Evolutionary conservation across 2,113 vertebrate genomes (phyloP).

Genomic region (Saguinus midas): DNA sequence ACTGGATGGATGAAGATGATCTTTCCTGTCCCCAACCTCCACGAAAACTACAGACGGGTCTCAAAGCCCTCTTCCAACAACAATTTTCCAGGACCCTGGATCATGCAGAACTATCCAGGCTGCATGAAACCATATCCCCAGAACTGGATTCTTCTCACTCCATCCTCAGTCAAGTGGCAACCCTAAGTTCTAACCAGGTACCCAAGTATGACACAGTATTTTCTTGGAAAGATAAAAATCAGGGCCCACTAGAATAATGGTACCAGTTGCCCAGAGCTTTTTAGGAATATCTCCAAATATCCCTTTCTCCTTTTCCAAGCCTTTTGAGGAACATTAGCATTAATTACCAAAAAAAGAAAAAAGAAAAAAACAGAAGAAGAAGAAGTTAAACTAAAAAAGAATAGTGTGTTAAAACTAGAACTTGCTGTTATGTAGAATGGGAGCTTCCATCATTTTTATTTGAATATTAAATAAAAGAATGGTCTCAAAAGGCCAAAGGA

Average conservation of each 20-base stretch:
- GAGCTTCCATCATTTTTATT: not conserved
- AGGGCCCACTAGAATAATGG: not conserved
- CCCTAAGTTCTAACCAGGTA: not conserved
- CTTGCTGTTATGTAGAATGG: not conserved
- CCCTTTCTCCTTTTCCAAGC: not conserved
- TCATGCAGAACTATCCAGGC: not conserved
- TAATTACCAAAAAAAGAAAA: not conserved
- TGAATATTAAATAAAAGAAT: constrained; percentile 48
- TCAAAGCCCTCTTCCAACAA: not conserved
- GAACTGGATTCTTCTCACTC: not conserved
- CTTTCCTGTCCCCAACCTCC: not conserved
- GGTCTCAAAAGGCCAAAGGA: not conserved
- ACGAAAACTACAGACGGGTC: not conserved
- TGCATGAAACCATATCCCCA: not conserved
- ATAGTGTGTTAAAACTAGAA: not conserved
- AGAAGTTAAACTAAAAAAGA: not conserved
- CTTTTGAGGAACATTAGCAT: not conserved
- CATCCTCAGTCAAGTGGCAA: not conserved
- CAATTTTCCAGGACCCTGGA: not conserved
- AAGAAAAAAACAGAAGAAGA: not conserved
- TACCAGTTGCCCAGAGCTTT: not conserved
- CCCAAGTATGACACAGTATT: no score
- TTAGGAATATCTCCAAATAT: not conserved
- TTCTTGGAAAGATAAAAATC: not conserved
- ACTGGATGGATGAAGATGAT: not conserved